Evolutionary conservation across 2,113 vertebrate genomes (phyloP), one percentile per base, ranked within the genome.

Genomic region (Eurystomus gularis): DNA sequence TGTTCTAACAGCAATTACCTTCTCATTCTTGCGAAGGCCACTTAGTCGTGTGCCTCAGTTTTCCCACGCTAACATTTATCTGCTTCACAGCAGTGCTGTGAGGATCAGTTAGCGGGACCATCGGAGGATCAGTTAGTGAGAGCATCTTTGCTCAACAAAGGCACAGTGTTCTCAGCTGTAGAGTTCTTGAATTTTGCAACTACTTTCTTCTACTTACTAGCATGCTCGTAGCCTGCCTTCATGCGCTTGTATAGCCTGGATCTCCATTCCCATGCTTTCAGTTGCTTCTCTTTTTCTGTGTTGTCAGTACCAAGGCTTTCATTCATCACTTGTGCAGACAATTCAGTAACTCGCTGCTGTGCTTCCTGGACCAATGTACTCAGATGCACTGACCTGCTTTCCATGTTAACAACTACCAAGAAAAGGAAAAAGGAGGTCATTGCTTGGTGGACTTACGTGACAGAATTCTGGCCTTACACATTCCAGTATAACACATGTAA

Each of bases 231-330:
- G 95, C 98, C 99, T 0, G 98, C 98, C 90, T 96, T 98, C 99
- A 99, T 99, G 94, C 99, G 98, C 82, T 98, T 98, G 97, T 99
- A 99, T 15, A 99, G 98, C 86, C 98, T 98, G 88, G 97, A 98
- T 96, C 99, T 98, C 99, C 99, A 99, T 95, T 99, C 98, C 99
- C 99, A 99, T n/a, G 98, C 98, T 85, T 98, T 98, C 37, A 99
- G 98, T 76, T 98, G 98, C 78, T 99, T 99, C 96, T 99, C 98
- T 64, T 98, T 98, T 69, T 99, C 99, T 12, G 98, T 97, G 39
- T 95, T 98, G 87, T 99, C 99, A 58, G 98, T 93, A 6, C 96
- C 98, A 15, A 99, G 97, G 23, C 98, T 98, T 68, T 99, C 99
- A 6, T 96, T 97, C 96, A 97, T 97, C 66, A 98, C 98, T 94